Percentiles rank a stretch among this genome's conserved stretches.
Evolutionary conservation across 2,113 vertebrate genomes (phyloP).

Genomic region (Lophura nycthemera): DNA sequence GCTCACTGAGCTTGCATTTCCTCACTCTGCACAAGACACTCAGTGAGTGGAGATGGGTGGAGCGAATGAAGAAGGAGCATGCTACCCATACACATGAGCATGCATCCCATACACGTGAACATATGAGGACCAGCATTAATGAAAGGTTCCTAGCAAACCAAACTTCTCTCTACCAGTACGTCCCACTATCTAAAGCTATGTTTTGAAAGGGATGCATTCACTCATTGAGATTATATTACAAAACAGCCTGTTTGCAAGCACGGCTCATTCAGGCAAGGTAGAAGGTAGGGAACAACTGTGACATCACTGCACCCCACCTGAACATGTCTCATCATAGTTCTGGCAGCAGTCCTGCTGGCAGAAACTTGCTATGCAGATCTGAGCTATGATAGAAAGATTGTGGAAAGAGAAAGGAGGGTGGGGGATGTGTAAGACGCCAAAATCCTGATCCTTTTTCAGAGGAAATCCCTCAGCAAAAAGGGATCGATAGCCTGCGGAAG

Average conservation of each 20-base stretch:
- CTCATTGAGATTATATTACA: background rate
- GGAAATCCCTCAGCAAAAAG: background rate
- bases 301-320: background rate
- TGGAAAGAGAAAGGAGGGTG: background rate
- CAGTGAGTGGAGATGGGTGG: background rate
- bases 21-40: background rate
- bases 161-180: background rate
- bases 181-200: background rate
- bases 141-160: background rate
- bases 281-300: background rate
- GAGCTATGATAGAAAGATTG: background rate
- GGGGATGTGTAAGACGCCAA: background rate
- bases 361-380: background rate
- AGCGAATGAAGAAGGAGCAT: background rate
- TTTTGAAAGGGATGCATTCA: background rate
- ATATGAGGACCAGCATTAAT: background rate
- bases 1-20: background rate
- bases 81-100: too few species aligned
- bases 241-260: background rate
- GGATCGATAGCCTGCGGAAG: background rate
- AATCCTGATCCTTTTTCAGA: constrained; percentile 34
- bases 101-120: too few species aligned
- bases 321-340: background rate
- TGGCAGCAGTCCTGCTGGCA: background rate
- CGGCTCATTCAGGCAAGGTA: background rate